Conservation (phyloP, 2,888 invertebrate species). For the Oegoconia quadripuncta region DNA sequence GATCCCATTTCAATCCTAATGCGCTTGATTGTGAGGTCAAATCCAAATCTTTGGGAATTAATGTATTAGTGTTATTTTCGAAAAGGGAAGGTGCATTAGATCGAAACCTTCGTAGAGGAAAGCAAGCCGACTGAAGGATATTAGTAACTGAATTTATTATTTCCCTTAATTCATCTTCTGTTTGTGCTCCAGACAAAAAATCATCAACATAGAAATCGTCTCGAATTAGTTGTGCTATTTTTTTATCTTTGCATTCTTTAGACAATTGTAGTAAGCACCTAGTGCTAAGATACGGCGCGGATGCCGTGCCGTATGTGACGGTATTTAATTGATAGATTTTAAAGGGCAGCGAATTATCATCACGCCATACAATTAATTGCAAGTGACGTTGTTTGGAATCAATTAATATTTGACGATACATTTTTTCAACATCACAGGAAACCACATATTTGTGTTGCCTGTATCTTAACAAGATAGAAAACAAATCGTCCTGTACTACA, state of each 20-base stretch:
- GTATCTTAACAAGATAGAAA: conserved; percentile 11
- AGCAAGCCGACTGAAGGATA: conserved; percentile 19
- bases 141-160: conserved; percentile 15
- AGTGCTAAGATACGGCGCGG: conserved; percentile 25
- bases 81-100: too few relatives aligned
- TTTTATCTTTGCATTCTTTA: conserved; percentile 16
- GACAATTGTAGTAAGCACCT: conserved; percentile 25
- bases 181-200: conserved; percentile 18
- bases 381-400: conserved; percentile 3
- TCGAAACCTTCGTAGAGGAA: too few relatives aligned
- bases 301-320: conserved; percentile 23
- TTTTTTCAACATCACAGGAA: conserved; percentile 18
- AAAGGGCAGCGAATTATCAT: conserved; percentile 5
- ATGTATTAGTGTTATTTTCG: too few relatives aligned
- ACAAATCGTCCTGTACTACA: conserved; percentile 8
- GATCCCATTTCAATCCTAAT: conserved; percentile 15
- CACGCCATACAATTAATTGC: conserved; percentile 13
- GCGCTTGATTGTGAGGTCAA: too few relatives aligned
- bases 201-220: conserved; percentile 31
- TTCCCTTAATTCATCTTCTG: conserved; percentile 7
- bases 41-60: too few relatives aligned
- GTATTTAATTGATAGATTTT: too few relatives aligned
- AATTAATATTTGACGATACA: conserved; percentile 11
- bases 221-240: conserved; percentile 17
- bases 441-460: conserved; percentile 12